A percentile compares a stretch with the other conserved stretches of the same genome.
Evolutionary conservation across 2,888 invertebrate genomes (phyloP).

Genomic region (Eupelmus urozonus): DNA sequence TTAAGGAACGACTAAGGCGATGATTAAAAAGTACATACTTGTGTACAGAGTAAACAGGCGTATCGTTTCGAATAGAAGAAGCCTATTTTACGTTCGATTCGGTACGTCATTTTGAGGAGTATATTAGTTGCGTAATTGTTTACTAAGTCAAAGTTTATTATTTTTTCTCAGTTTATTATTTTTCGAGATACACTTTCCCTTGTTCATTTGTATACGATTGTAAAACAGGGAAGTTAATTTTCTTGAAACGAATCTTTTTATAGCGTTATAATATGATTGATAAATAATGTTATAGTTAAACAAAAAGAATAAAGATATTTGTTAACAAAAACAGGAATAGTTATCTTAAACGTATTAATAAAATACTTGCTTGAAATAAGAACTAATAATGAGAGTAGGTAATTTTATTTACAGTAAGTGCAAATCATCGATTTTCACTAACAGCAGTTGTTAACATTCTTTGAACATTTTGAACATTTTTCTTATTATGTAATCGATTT

Average conservation of each 20-base stretch:
- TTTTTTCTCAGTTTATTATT: slow-evolving; percentile 9
- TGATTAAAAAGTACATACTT: slow-evolving; percentile 59
- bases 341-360: slow-evolving; percentile 8
- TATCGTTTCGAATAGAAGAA: slow-evolving; percentile 24
- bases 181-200: slow-evolving; percentile 19
- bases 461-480: background rate
- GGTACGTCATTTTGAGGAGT: background rate
- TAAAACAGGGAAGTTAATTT: slow-evolving; percentile 4
- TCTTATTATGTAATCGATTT: background rate
- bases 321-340: no score
- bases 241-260: slow-evolving; percentile 18
- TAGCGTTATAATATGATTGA: slow-evolving; percentile 21
- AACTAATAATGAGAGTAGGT: slow-evolving; percentile 2
- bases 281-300: slow-evolving; percentile 23
- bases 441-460: background rate
- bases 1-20: slow-evolving; percentile 58
- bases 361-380: slow-evolving; percentile 8
- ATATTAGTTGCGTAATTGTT: slow-evolving; percentile 23
- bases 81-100: background rate
- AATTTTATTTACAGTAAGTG: background rate
- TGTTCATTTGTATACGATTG: slow-evolving; percentile 7
- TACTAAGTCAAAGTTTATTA: slow-evolving; percentile 34
- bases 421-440: slow-evolving; percentile 8
- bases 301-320: slow-evolving; percentile 1
- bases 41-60: slow-evolving; percentile 63